Conservation (phyloP, 2,797 vertebrate species). For the Propithecus deckenii region DNA sequence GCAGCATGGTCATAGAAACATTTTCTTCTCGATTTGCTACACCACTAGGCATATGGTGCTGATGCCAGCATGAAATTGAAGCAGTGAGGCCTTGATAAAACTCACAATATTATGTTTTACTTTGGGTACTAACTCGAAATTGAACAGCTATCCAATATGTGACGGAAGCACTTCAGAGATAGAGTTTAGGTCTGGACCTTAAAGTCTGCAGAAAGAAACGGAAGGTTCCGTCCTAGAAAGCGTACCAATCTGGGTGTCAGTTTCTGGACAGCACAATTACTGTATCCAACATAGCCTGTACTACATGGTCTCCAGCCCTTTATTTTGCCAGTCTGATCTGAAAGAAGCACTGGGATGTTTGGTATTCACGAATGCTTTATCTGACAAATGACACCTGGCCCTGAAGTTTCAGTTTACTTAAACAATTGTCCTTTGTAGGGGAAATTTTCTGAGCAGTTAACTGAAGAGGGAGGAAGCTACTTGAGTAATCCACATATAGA, state of each 20-base stretch:
- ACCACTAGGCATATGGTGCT: conserved; percentile 38
- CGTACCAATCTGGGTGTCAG: background rate
- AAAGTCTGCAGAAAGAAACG: background rate
- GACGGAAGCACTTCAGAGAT: background rate
- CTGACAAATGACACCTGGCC: background rate
- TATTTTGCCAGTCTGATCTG: background rate
- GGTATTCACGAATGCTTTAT: background rate
- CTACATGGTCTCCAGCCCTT: background rate
- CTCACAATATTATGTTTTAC: conserved; percentile 36
- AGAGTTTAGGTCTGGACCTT: background rate
- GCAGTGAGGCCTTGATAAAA: conserved; percentile 34
- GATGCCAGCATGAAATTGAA: conserved; percentile 57
- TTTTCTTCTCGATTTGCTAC: conserved; percentile 64
- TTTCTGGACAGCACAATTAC: background rate
- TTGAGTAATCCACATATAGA: background rate
- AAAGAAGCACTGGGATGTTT: background rate
- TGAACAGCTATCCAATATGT: conserved; percentile 45
- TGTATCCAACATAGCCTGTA: background rate
- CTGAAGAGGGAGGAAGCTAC: background rate
- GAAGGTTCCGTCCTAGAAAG: background rate
- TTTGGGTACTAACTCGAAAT: conserved; percentile 52
- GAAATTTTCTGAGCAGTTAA: background rate
- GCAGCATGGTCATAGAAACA: conserved; percentile 61
- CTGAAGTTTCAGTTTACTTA: background rate
- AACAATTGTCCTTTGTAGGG: background rate